phyloP scores from a whole-genome alignment of 2,888 invertebrate species.

The Melipona beecheii region DNA sequence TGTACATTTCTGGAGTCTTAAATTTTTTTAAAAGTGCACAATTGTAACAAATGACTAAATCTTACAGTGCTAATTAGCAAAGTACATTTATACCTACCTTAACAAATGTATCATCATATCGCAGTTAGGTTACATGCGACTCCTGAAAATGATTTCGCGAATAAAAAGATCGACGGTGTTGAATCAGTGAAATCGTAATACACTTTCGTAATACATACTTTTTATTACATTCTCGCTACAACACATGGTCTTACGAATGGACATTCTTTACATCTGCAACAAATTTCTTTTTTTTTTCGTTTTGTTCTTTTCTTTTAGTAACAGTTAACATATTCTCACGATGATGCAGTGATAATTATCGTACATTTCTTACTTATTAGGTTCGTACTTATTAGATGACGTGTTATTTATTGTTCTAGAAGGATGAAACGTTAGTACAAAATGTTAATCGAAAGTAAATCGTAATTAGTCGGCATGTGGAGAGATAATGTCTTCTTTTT shows the following conservation, averaged over 20 bases:
- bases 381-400: slow-evolving; percentile 1
- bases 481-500: neutral
- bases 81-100: too few species aligned
- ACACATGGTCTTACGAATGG: slow-evolving; percentile 7
- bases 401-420: slow-evolving; percentile 4
- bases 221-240: slow-evolving; percentile 29
- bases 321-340: slow-evolving; percentile 5
- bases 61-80: too few species aligned
- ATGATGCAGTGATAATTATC: slow-evolving; percentile 11
- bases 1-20: too few species aligned
- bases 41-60: too few species aligned
- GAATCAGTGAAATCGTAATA: slow-evolving; percentile 1
- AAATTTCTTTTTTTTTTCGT: neutral
- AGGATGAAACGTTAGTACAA: slow-evolving; percentile 2
- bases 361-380: slow-evolving; percentile 14
- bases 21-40: too few species aligned
- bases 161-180: neutral
- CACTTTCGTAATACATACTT: neutral
- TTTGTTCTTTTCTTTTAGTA: neutral
- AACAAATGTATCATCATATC: neutral
- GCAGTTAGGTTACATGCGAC: neutral
- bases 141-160: neutral
- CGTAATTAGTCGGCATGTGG: neutral
- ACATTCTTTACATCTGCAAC: slow-evolving; percentile 17
- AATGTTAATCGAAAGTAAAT: slow-evolving; percentile 17